Conservation (phyloP, 2,797 vertebrate genomes). For the Pseudochirops corinnae region DNA sequence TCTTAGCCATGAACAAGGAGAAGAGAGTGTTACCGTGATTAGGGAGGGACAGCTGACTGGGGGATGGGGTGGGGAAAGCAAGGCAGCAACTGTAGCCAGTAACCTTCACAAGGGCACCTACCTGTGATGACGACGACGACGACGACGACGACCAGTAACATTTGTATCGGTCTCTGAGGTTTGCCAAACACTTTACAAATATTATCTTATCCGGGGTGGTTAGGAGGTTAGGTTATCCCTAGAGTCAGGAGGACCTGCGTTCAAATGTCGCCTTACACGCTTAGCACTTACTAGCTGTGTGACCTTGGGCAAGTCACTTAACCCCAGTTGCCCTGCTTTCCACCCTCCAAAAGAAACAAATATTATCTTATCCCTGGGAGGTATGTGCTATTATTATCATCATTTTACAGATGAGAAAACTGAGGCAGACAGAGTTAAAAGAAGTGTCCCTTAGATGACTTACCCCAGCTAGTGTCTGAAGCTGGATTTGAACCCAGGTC, state of each 20-base stretch:
- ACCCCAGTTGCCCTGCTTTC: too few relatives aligned
- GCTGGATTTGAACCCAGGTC: background rate
- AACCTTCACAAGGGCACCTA: background rate
- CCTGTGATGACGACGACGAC: background rate
- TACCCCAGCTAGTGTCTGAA: background rate
- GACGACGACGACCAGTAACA: background rate
- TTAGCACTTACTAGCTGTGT: too few relatives aligned
- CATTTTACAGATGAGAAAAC: background rate
- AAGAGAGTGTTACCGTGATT: background rate
- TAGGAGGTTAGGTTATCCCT: too few relatives aligned
- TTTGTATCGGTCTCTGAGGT: background rate
- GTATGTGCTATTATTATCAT: background rate
- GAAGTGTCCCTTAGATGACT: background rate
- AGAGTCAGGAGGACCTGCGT: too few relatives aligned
- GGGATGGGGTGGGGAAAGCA: background rate
- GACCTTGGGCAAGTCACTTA: too few relatives aligned
- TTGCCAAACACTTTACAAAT: background rate
- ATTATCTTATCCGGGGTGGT: background rate
- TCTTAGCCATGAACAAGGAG: background rate
- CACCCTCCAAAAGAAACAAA: background rate
- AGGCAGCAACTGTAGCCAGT: background rate
- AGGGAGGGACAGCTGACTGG: background rate
- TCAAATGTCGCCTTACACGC: too few relatives aligned
- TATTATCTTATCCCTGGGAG: background rate
- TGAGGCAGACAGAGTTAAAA: background rate